Percentiles rank a stretch among this genome's conserved stretches.
These are phyloP conservation scores for Achroia grisella DNA, from an alignment of 1,140 invertebrate species.

Conservation along the genomic window DNA sequence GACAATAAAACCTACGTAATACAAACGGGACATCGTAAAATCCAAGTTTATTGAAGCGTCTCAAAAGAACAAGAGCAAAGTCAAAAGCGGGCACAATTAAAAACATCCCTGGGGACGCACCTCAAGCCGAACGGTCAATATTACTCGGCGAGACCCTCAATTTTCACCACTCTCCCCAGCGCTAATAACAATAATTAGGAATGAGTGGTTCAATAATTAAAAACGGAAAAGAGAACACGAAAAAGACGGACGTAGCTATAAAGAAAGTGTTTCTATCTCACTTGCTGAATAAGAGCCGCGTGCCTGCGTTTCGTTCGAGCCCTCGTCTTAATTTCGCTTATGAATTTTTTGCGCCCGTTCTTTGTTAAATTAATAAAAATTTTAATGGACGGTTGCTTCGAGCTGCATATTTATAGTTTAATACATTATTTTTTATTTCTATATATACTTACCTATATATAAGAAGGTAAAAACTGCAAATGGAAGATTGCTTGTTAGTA, in stretches of 20 bases:
- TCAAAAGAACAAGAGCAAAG: constrained; percentile 68
- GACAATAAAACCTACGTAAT: constrained; percentile 41
- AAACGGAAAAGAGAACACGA: constrained; percentile 72
- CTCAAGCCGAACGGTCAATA: constrained; percentile 65
- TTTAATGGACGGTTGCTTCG: constrained; percentile 33
- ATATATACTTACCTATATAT: too few relatives aligned
- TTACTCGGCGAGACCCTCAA: constrained; percentile 63
- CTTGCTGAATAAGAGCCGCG: constrained; percentile 14
- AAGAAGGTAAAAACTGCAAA: too few relatives aligned
- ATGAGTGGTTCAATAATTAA: constrained; percentile 77
- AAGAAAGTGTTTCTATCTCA: constrained; percentile 39
- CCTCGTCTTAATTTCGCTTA: constrained; percentile 49
- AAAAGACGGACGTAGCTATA: constrained; percentile 45
- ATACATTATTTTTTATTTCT: background rate
- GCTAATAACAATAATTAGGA: constrained; percentile 76
- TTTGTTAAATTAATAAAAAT: constrained; percentile 61
- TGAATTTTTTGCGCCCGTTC: constrained; percentile 36
- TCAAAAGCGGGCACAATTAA: constrained; percentile 69
- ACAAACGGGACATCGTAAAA: constrained; percentile 56
- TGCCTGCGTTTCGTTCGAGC: constrained; percentile 16
- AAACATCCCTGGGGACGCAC: constrained; percentile 57
- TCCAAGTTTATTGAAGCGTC: constrained; percentile 65
- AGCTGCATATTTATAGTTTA: constrained; percentile 8
- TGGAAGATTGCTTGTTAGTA: too few relatives aligned
- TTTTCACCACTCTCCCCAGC: constrained; percentile 68